A percentile compares a stretch with the other conserved stretches of the same genome.
Conservation (phyloP, 1,140 invertebrate species). For the Limonius californicus region DNA sequence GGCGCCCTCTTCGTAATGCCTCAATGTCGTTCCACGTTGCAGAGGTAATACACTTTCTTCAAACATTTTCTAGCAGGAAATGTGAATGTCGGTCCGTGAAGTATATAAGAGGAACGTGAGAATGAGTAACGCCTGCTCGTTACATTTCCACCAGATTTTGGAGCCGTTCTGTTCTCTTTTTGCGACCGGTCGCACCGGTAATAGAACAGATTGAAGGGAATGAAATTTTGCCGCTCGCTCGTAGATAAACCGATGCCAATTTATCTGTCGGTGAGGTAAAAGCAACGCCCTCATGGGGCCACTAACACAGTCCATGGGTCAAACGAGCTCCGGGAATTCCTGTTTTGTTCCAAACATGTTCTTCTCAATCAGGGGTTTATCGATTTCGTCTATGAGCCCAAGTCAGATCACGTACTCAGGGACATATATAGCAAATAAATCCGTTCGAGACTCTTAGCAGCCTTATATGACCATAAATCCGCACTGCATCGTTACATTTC, state of each 20-base stretch:
- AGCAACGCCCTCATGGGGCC: constrained; percentile 1
- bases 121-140: background rate
- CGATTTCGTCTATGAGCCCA: background rate
- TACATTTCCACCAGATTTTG: background rate
- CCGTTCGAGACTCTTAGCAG: background rate
- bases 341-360: constrained; percentile 7
- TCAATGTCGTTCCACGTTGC: background rate
- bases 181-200: background rate
- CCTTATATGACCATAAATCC: background rate
- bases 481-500: background rate
- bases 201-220: background rate
- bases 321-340: constrained; percentile 5
- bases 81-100: background rate
- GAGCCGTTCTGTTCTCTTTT: background rate
- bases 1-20: background rate
- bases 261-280: constrained; percentile 13
- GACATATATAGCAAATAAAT: background rate
- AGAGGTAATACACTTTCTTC: background rate
- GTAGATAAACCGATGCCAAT: background rate
- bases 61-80: background rate
- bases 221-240: constrained; percentile 1
- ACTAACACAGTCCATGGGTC: constrained; percentile 9
- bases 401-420: constrained; percentile 2
- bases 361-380: constrained; percentile 5
- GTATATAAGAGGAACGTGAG: constrained; percentile 1